A percentile compares a stretch with the other conserved stretches of the same genome.
Evolutionary conservation across 2,888 invertebrate species (phyloP).

Genomic region (Neocrepidodera transversa): DNA sequence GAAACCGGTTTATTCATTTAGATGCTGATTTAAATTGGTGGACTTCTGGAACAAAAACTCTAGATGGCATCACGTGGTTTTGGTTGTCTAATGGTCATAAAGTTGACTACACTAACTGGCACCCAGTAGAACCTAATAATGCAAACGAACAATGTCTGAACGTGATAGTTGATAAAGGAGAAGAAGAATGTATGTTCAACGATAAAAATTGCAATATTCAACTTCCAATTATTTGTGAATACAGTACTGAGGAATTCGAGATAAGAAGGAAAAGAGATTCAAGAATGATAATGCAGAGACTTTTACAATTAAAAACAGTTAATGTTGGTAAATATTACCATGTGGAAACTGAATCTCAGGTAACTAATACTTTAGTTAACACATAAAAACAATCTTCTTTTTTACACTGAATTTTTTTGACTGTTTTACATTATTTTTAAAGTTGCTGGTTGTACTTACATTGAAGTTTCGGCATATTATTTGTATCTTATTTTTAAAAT

Average conservation of each 20-base stretch:
- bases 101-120: constrained; percentile 14
- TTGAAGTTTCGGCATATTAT: no score
- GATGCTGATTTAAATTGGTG: constrained; percentile 21
- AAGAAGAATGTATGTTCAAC: constrained; percentile 17
- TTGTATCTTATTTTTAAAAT: no score
- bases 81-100: constrained; percentile 6
- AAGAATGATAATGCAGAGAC: background rate
- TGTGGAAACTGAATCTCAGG: background rate
- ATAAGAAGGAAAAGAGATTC: background rate
- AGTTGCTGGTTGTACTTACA: no score
- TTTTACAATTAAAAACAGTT: background rate
- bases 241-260: background rate
- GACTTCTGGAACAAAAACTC: constrained; percentile 24
- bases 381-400: no score
- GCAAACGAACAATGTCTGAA: background rate
- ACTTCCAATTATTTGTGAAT: constrained; percentile 17
- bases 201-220: constrained; percentile 9
- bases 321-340: background rate
- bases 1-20: no score
- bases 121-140: constrained; percentile 17
- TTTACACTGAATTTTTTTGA: no score
- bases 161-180: background rate
- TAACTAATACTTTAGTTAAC: no score
- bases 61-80: constrained; percentile 13
- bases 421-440: no score